phyloP scores from a whole-genome alignment of 2,888 invertebrate species.

The Drepanosiphum platanoidis region DNA sequence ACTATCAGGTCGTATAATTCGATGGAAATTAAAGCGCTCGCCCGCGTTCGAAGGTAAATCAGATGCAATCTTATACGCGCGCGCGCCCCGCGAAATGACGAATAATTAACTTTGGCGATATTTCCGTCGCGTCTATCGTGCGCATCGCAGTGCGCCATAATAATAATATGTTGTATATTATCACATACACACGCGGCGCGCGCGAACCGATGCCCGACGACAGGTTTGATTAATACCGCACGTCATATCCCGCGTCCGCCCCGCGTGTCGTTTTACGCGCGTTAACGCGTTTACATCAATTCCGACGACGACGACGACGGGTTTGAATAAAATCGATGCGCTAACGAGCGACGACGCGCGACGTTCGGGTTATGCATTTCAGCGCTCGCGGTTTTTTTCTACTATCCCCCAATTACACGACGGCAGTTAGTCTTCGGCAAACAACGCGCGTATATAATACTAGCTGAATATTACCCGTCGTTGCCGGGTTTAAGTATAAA shows the following conservation, averaged over 20 bases:
- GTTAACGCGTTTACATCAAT: conserved; percentile 23
- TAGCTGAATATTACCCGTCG: no score
- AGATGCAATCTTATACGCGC: not conserved
- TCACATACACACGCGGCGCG: no score
- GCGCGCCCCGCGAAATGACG: not conserved
- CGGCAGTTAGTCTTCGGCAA: not conserved
- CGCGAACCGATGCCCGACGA: not conserved
- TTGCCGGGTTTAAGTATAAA: no score
- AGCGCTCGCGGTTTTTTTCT: not conserved
- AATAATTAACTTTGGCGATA: not conserved
- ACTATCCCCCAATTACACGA: not conserved
- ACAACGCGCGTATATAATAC: not conserved
- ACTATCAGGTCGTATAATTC: no score
- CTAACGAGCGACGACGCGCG: not conserved
- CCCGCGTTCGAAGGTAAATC: not conserved
- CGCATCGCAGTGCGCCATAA: no score
- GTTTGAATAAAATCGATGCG: not conserved
- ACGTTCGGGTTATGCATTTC: not conserved
- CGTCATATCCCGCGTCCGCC: not conserved
- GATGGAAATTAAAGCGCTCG: not conserved
- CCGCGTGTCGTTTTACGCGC: conserved; percentile 6
- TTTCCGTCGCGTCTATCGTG: not conserved
- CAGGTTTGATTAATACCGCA: conserved; percentile 20
- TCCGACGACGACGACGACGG: not conserved
- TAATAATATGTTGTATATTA: no score